phyloP scores from a whole-genome alignment of 1,140 invertebrate species.

The Manduca sexta region DNA sequence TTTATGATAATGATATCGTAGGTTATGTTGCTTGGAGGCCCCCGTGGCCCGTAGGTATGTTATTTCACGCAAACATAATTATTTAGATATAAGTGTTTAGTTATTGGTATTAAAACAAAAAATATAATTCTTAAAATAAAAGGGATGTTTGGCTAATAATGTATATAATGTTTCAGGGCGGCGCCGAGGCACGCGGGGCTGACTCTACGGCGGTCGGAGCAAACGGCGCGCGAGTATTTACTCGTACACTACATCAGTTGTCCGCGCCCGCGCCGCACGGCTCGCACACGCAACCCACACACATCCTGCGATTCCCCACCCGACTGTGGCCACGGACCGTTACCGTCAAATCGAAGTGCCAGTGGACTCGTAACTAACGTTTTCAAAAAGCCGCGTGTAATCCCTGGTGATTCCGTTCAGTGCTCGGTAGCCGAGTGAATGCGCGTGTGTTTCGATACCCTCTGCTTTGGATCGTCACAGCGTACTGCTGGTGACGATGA shows the following conservation, averaged over 20 bases:
- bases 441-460: slow-evolving; percentile 89
- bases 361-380: slow-evolving; percentile 37
- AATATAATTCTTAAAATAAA: no score
- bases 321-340: slow-evolving; percentile 25
- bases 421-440: slow-evolving; percentile 80
- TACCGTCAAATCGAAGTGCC: slow-evolving; percentile 30
- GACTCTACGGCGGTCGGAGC: slow-evolving; percentile 28
- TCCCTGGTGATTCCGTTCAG: slow-evolving; percentile 55
- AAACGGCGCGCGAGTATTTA: slow-evolving; percentile 36
- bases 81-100: no score
- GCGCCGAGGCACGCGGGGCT: slow-evolving; percentile 60
- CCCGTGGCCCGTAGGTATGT: no score
- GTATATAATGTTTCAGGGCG: slow-evolving; percentile 47
- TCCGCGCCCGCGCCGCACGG: slow-evolving; percentile 59
- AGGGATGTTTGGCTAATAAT: slow-evolving; percentile 3
- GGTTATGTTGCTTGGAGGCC: no score
- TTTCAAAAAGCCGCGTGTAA: slow-evolving; percentile 38
- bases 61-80: no score
- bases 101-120: no score
- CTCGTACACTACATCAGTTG: slow-evolving; percentile 38
- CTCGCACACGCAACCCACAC: slow-evolving; percentile 40
- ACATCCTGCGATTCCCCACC: slow-evolving; percentile 41
- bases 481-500: slow-evolving; percentile 84
- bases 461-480: slow-evolving; percentile 90
- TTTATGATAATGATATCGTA: no score